These are phyloP conservation scores for Bombus cullumanus DNA, from an alignment of 1,140 invertebrate species.

Conservation along the genomic window DNA sequence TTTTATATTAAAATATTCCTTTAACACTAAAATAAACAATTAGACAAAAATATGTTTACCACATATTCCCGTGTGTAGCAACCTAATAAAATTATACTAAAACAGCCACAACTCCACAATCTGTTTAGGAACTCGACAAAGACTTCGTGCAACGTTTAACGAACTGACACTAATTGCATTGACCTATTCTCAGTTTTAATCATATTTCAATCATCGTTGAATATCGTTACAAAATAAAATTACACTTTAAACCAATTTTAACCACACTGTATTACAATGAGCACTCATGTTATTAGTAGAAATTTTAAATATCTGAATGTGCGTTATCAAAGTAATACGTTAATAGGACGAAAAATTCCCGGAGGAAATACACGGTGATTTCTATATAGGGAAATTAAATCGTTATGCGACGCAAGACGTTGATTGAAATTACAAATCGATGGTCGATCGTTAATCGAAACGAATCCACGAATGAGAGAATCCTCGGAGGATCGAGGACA, in stretches of 20 bases:
- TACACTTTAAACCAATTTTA: background rate
- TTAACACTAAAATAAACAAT: no score
- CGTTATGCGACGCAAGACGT: no score
- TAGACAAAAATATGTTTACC: no score
- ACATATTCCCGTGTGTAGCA: no score
- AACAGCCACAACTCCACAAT: background rate
- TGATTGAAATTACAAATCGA: constrained; percentile 1
- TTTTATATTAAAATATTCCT: background rate
- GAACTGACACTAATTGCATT: background rate
- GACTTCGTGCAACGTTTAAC: background rate
- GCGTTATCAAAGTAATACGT: background rate
- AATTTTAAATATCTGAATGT: background rate
- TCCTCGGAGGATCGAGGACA: background rate
- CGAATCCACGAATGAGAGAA: background rate
- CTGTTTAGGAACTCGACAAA: background rate
- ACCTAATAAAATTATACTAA: background rate
- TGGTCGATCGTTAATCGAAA: background rate
- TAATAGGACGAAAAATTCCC: background rate
- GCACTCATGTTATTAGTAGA: no score
- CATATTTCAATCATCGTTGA: background rate
- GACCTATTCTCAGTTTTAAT: background rate
- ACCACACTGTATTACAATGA: background rate
- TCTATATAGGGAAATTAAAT: background rate
- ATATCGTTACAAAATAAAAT: background rate
- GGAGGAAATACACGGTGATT: no score